Base-by-base conservation (phyloP, 1,140 invertebrate genomes). In the Meloidogyne floridensis region DNA sequence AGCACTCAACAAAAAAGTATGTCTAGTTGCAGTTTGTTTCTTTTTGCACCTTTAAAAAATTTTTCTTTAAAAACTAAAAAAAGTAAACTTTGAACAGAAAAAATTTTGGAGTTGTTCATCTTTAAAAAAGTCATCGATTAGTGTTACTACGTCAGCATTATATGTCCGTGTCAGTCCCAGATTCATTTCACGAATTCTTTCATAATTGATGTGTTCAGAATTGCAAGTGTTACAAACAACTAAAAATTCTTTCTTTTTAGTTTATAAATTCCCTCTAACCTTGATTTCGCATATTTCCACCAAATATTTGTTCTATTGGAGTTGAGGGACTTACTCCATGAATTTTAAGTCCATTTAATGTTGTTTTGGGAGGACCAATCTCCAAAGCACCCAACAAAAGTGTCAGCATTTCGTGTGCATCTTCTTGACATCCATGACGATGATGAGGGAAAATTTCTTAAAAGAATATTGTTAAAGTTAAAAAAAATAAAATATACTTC, bases 321-420 rank as follows among this genome's bases (percentile, higher is more conserved):
- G 84, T 87, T 53, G 77, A 75, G 32, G 86, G 77, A 20, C 43
- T 53, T 56, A 59, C 15, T 4, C 77, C 65, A 65, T 79, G 15
- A 1, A 69, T n/a, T 43, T 69, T 65, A 18, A 80, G 18, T 5
- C 59, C 75, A 13, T 80, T 80, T 6, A 75, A 18, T 59, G 51
- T 11, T 56, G 47, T 10, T 65, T 75, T 85, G 3, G 32, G 15
- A 3, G 85, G 82, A 54, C 86, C n/a, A 13, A 85, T 82, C 20
- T 85, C 84, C 32, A 85, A 70, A 13, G 84, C 86, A 20, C 83
- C 79, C 6, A 85, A 73, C 77, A 85, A 56, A n/a, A 85, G 78
- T 15, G 83, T 86, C 3, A 85, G 56, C 86, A 85, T 84, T 71
- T 85, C 84, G 51, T 85, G 84, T 3, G 84, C 84, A 75, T 85